Evolutionary conservation across 2,113 vertebrate genomes (phyloP), one percentile per base, ranked within the genome.

Genomic region (Chaetorhynchus papuensis): DNA sequence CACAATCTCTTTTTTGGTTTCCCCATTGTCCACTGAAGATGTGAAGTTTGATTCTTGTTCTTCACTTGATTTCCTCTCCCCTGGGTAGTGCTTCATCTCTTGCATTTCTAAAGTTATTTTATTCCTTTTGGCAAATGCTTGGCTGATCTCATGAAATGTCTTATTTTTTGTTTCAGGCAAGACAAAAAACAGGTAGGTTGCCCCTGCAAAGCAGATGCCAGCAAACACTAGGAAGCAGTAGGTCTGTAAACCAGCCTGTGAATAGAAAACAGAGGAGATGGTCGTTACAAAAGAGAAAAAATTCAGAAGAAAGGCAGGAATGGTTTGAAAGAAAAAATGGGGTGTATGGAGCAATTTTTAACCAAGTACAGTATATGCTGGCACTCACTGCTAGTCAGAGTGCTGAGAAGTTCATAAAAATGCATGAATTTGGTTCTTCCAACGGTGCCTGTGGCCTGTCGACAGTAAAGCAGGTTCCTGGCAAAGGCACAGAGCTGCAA

Each of bases 101-200:
- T 97, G 97, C 65, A 86, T 85, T 14, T 95, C 95, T 3, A 90
- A 71, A 11, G 93, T 47, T 4, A 97, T 94, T 93, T 99, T 99
- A 97, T 99, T 99, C 78, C 98, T 98, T 93, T 98, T 99, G 92
- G 98, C 97, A 87, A 99, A 99, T 30, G 98, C 98, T 90, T 98
- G 98, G 94, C 98, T 99, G 97, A 99, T 99, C 96, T 99, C 98
- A 60, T 98, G 76, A 19, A 99, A 98, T 7, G 99, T 99, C 97
- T 98, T 99, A 95, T 99, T 99, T 96, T 99, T 99, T 41, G 99
- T 99, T 98, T 99, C 99, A 4, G 99, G 99, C 33, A 99, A 98
- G 85, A 99, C 92, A 22, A 99, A 82, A 56, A 98, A 98, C 64
- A 99, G 98, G 93, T 98, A 99, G 49, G 97, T 23, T 0, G 99